Conservation (phyloP, 2,797 vertebrate species). For the Dipus sagitta region DNA sequence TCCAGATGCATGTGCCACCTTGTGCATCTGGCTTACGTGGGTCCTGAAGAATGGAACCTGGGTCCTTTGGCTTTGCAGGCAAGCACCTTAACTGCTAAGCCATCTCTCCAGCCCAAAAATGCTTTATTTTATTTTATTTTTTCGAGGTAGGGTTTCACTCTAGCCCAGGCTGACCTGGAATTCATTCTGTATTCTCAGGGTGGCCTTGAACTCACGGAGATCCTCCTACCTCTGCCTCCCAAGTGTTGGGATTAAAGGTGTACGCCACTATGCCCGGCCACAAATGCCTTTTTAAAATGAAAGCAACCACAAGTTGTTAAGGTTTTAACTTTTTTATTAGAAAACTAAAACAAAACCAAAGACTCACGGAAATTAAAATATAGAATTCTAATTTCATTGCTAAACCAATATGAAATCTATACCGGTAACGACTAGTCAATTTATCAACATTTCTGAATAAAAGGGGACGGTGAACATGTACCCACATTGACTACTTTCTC, state of each 20-base stretch:
- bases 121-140: background rate
- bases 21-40: background rate
- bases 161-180: too few relatives aligned
- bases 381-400: constrained; percentile 70
- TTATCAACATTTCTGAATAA: constrained; percentile 53
- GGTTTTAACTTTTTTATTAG: constrained; percentile 78
- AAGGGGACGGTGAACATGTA: constrained; percentile 64
- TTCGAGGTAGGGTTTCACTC: too few relatives aligned
- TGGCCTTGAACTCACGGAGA: too few relatives aligned
- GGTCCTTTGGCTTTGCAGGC: background rate
- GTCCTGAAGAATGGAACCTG: background rate
- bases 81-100: too few relatives aligned
- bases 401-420: constrained; percentile 75
- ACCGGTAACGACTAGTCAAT: constrained; percentile 53
- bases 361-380: constrained; percentile 76
- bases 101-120: background rate
- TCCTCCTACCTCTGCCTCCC: too few relatives aligned
- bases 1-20: too few relatives aligned
- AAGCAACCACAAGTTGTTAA: constrained; percentile 73
- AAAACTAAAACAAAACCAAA: constrained; percentile 78
- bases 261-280: too few relatives aligned
- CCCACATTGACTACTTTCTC: constrained; percentile 50
- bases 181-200: too few relatives aligned
- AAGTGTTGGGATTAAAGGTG: too few relatives aligned
- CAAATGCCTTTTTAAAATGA: constrained; percentile 47